These are phyloP conservation scores for Zosterops borbonicus DNA, from an alignment of 2,113 vertebrate genomes.

Conservation along the genomic window DNA sequence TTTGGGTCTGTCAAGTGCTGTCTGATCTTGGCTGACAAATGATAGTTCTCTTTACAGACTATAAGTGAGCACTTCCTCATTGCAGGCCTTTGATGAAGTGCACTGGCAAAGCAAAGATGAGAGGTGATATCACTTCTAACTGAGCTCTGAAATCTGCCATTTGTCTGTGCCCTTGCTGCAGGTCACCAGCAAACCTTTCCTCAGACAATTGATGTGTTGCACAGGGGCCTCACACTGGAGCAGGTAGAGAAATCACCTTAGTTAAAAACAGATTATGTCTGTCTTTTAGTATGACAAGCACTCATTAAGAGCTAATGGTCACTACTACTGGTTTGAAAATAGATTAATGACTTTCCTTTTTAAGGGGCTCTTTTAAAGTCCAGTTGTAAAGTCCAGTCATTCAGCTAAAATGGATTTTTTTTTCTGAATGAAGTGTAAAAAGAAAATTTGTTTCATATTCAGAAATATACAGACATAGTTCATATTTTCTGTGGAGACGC, in stretches of 20 bases:
- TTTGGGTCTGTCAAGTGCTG: neutral
- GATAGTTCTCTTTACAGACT: neutral
- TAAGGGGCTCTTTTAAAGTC: neutral
- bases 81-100: neutral
- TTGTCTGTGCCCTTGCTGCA: neutral
- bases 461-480: neutral
- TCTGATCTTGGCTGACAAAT: neutral
- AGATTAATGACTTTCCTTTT: neutral
- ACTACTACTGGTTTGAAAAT: neutral
- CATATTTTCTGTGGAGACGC: neutral
- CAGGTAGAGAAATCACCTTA: neutral
- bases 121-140: neutral
- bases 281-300: neutral
- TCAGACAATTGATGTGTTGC: neutral
- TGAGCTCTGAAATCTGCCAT: neutral
- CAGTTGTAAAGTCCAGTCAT: neutral
- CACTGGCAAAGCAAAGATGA: neutral
- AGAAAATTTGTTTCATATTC: neutral
- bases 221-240: neutral
- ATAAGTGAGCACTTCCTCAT: neutral
- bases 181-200: neutral
- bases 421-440: neutral
- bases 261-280: neutral
- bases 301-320: neutral
- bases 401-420: neutral